These are phyloP conservation scores for Chrysolina americana DNA, from an alignment of 2,888 invertebrate genomes.

Conservation along the genomic window DNA sequence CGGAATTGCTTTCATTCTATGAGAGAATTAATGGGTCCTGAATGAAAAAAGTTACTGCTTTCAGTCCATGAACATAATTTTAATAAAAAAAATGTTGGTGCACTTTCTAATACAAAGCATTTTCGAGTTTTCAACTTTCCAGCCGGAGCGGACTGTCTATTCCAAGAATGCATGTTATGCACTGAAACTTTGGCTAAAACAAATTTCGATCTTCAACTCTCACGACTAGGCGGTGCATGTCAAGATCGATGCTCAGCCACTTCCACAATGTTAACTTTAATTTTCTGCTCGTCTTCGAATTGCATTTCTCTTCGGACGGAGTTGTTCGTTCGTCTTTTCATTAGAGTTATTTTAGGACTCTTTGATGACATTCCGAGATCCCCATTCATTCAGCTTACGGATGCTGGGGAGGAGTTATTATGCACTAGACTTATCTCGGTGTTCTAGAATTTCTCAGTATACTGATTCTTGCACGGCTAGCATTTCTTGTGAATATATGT, in stretches of 20 bases:
- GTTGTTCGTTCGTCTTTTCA: background rate
- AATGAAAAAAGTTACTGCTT: too few species aligned
- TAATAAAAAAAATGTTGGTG: too few species aligned
- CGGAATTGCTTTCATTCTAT: too few species aligned
- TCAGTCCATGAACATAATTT: too few species aligned
- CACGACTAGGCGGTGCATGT: background rate
- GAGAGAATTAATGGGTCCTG: too few species aligned
- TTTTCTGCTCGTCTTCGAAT: background rate
- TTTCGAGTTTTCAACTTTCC: too few species aligned
- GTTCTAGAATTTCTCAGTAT: too few species aligned
- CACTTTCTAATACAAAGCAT: too few species aligned
- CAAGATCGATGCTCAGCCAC: slow-evolving; percentile 16
- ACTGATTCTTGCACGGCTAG: too few species aligned
- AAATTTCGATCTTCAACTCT: slow-evolving; percentile 2
- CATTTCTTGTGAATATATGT: too few species aligned
- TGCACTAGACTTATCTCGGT: too few species aligned
- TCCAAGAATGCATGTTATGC: background rate
- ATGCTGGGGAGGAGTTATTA: background rate
- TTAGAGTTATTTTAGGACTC: background rate
- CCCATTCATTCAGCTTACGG: background rate
- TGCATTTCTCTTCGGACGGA: slow-evolving; percentile 13
- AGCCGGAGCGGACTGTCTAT: background rate
- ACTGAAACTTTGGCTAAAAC: background rate
- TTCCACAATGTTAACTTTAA: slow-evolving; percentile 5
- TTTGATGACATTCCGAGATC: background rate